Conservation (phyloP, 92 coral and sea anemone species). For the Micromussa lordhowensis region DNA sequence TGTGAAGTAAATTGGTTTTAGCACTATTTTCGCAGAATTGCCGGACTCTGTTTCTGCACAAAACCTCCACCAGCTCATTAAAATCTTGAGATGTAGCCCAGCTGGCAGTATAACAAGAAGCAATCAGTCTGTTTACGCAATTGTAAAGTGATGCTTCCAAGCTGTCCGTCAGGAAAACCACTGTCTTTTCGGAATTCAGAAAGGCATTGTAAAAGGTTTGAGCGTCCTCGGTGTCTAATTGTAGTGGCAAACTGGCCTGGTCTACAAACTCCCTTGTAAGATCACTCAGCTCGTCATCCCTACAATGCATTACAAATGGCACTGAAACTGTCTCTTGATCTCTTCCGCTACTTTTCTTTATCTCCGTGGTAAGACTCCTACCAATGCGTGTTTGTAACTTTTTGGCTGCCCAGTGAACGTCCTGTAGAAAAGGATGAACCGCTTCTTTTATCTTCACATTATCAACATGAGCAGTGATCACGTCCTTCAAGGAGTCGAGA, state of each 20-base stretch:
- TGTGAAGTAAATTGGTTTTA: neutral
- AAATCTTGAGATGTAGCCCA: neutral
- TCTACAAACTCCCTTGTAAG: neutral
- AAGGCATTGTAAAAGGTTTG: neutral
- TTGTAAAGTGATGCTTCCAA: neutral
- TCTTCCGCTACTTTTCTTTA: neutral
- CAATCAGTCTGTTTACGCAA: neutral
- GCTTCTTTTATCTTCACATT: conserved; percentile 35
- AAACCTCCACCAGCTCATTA: neutral
- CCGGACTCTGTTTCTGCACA: conserved; percentile 14
- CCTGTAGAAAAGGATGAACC: conserved; percentile 37
- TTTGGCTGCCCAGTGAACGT: conserved; percentile 24
- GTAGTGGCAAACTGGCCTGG: neutral
- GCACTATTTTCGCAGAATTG: conserved; percentile 4
- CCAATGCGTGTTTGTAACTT: neutral
- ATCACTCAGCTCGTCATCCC: neutral
- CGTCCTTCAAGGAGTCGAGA: conserved; percentile 1
- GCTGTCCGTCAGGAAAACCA: neutral
- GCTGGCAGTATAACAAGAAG: neutral
- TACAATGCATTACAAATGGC: neutral
- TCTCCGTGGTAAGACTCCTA: neutral
- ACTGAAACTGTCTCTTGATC: too few relatives aligned
- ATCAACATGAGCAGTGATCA: conserved; percentile 23
- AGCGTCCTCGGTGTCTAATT: neutral
- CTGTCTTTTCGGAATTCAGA: neutral